phyloP scores from a whole-genome alignment of 2,113 vertebrate species.

The Gymnorhina tibicen region DNA sequence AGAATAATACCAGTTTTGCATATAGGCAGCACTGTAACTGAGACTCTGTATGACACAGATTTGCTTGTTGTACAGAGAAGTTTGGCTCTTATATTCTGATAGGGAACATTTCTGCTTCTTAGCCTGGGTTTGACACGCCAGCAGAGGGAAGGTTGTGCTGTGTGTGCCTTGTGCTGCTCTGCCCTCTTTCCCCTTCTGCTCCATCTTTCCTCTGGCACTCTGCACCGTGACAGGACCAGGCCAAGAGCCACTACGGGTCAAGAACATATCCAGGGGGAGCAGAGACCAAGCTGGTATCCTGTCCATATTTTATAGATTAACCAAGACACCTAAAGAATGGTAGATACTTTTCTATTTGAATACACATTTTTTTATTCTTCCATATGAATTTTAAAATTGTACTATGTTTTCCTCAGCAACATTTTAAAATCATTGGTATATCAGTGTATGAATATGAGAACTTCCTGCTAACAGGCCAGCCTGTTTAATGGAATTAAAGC shows the following conservation, averaged over 20 bases:
- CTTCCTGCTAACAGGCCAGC: neutral
- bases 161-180: neutral
- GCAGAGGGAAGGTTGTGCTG: neutral
- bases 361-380: neutral
- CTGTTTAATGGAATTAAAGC: neutral
- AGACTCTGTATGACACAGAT: neutral
- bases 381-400: neutral
- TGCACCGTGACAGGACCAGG: neutral
- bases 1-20: constrained; percentile 9
- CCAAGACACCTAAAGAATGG: neutral
- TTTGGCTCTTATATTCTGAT: neutral
- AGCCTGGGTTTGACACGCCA: neutral
- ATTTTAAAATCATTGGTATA: neutral
- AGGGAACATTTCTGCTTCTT: neutral
- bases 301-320: neutral
- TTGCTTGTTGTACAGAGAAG: neutral
- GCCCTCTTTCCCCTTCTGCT: neutral
- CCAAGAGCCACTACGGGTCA: neutral
- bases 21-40: neutral
- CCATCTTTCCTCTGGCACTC: neutral
- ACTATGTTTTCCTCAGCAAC: neutral
- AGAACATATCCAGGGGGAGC: neutral
- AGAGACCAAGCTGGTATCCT: neutral
- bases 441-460: neutral
- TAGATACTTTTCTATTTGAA: neutral